phyloP scores from a whole-genome alignment of 2,113 vertebrate species.

The Aviceda subcristata region DNA sequence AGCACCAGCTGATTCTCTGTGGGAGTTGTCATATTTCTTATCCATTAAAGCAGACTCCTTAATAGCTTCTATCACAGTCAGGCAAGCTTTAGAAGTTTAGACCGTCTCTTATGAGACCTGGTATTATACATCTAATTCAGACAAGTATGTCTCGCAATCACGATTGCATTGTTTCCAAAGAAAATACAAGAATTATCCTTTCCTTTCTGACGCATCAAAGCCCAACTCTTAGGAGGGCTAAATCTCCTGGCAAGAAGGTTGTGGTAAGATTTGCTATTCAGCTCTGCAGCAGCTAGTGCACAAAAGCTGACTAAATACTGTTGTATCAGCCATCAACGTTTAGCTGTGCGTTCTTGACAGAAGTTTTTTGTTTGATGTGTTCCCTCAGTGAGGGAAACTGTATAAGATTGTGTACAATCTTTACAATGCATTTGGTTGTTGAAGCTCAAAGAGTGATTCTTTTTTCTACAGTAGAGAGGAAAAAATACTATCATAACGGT shows the following conservation, averaged over 20 bases:
- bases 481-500: neutral
- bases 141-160: conserved; percentile 4
- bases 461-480: neutral
- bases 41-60: conserved; percentile 35
- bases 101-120: conserved; percentile 33
- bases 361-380: neutral
- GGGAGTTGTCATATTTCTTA: conserved; percentile 47
- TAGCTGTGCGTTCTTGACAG: neutral
- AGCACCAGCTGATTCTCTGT: conserved; percentile 43
- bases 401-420: neutral
- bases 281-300: neutral
- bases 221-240: neutral
- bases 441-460: neutral
- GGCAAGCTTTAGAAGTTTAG: conserved; percentile 41
- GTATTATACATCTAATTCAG: conserved; percentile 49
- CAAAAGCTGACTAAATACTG: neutral
- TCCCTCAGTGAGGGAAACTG: neutral
- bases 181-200: conserved; percentile 48
- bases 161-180: conserved; percentile 39
- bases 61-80: conserved; percentile 54
- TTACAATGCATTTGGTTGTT: neutral
- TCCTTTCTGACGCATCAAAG: conserved; percentile 40
- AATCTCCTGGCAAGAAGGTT: conserved; percentile 42
- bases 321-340: neutral
- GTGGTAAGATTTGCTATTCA: neutral